Evolutionary conservation across 92 coral and sea anemone species (phyloP).

Genomic region (Diadumene lineata): DNA sequence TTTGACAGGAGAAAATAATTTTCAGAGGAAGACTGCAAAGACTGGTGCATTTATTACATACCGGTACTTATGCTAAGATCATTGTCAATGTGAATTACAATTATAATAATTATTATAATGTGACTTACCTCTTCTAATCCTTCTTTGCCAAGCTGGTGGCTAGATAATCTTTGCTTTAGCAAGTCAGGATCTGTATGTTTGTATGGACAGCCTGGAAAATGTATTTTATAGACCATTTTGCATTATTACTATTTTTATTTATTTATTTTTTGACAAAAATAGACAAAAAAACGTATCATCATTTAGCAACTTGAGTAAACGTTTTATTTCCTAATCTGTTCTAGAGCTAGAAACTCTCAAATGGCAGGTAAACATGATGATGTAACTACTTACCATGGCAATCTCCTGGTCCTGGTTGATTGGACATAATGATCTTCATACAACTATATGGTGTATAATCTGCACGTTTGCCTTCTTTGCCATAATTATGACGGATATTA

Average conservation of each 20-base stretch:
- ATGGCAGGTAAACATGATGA: too few relatives aligned
- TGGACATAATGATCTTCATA: slow-evolving; percentile 94
- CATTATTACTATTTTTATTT: too few relatives aligned
- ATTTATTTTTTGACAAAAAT: too few relatives aligned
- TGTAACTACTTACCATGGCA: slow-evolving; percentile 91
- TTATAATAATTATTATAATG: neutral
- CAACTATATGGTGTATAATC: slow-evolving; percentile 98
- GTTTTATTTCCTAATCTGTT: too few relatives aligned
- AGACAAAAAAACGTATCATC: too few relatives aligned
- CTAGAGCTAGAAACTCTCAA: too few relatives aligned
- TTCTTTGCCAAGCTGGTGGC: slow-evolving; percentile 73
- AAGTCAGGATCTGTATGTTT: slow-evolving; percentile 91
- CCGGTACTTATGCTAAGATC: neutral
- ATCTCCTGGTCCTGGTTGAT: slow-evolving; percentile 93
- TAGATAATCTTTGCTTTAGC: slow-evolving; percentile 68
- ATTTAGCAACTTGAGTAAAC: too few relatives aligned
- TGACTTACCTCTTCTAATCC: slow-evolving; percentile 79
- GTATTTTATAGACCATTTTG: too few relatives aligned
- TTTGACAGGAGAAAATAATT: too few relatives aligned
- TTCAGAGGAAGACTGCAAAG: too few relatives aligned
- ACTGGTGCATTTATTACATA: too few relatives aligned
- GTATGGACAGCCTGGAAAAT: slow-evolving; percentile 89
- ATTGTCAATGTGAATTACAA: neutral
- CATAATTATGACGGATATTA: slow-evolving; percentile 93
- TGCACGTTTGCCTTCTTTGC: slow-evolving; percentile 93